These are phyloP conservation scores for Acipenser transmontanus DNA, from an alignment of 2,797 vertebrate genomes.

Conservation along the genomic window DNA sequence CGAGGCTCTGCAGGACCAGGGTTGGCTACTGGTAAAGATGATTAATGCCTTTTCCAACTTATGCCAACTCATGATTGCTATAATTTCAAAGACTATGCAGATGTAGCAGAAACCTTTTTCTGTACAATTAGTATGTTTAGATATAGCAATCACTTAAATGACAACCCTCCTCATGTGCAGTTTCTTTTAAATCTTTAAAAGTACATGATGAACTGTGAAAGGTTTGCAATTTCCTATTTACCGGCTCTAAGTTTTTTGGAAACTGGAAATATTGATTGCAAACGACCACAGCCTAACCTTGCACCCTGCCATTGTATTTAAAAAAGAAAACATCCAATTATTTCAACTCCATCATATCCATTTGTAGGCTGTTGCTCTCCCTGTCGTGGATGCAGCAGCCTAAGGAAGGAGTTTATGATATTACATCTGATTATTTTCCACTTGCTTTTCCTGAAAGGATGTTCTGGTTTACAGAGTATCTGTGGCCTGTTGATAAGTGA, in stretches of 20 bases:
- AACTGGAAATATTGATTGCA: conserved; percentile 3
- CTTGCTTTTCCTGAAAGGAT: conserved; percentile 8
- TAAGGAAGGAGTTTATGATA: conserved; percentile 8
- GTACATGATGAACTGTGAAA: no score
- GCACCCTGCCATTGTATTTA: neutral
- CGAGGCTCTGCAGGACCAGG: no score
- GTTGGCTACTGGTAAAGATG: no score
- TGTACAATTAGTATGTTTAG: no score
- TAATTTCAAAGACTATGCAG: no score
- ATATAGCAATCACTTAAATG: no score
- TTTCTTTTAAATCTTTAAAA: no score
- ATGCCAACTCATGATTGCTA: no score
- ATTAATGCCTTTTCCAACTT: no score
- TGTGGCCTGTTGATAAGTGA: conserved; percentile 21
- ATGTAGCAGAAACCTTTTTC: no score
- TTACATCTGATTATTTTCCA: conserved; percentile 1
- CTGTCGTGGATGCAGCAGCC: neutral
- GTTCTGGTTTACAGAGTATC: conserved; percentile 6
- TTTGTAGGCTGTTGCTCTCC: neutral
- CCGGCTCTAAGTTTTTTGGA: neutral
- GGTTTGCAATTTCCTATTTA: neutral
- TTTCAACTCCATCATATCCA: neutral
- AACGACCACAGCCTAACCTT: neutral
- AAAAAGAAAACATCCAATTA: neutral
- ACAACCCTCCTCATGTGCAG: no score